Evolutionary conservation across 2,113 vertebrate genomes (phyloP).

Genomic region (Coracopsis vasa): DNA sequence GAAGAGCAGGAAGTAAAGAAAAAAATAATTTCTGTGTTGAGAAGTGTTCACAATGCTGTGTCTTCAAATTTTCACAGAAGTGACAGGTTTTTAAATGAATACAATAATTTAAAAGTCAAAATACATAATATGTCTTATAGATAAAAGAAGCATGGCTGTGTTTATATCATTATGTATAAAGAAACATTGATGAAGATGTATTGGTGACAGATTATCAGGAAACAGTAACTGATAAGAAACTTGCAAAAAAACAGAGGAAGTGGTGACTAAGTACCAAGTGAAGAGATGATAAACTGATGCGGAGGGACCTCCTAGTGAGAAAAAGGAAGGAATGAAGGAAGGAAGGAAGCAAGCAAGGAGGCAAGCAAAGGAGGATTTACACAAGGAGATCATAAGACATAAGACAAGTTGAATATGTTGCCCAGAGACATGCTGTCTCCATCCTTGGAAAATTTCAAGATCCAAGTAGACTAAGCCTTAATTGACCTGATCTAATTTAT

Average conservation of each 20-base stretch:
- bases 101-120: not conserved
- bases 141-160: not conserved
- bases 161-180: not conserved
- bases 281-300: not conserved
- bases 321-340: too few relatives aligned
- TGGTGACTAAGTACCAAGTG: not conserved
- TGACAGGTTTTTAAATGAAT: conserved; percentile 1
- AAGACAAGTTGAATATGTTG: not conserved
- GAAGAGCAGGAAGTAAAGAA: not conserved
- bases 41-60: not conserved
- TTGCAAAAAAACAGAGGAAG: not conserved
- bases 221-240: not conserved
- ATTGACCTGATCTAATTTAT: not conserved
- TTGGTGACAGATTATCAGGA: not conserved
- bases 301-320: not conserved
- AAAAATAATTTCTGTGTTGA: not conserved
- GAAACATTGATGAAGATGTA: not conserved
- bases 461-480: not conserved
- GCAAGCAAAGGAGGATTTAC: not conserved
- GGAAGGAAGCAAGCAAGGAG: too few relatives aligned
- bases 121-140: not conserved
- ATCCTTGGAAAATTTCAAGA: not conserved
- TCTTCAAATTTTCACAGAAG: not conserved
- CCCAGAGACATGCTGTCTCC: not conserved
- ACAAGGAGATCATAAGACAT: not conserved